Conservation (phyloP, 1,140 invertebrate species). For the Papilio xuthus region DNA sequence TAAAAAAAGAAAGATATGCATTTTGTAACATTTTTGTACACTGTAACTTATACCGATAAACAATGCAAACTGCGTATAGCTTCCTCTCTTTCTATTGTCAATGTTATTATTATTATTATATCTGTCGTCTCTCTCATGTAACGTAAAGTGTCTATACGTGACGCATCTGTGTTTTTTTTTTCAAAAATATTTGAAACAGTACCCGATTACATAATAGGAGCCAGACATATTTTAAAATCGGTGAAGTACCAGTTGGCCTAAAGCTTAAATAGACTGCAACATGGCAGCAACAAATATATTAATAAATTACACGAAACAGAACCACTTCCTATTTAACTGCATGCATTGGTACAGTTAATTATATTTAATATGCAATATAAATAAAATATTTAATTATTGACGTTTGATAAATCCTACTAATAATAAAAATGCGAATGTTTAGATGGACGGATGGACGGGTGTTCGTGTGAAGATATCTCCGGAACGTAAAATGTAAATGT, state of each 20-base stretch:
- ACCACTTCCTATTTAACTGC: slow-evolving; percentile 19
- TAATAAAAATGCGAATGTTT: no score
- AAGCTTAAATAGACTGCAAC: slow-evolving; percentile 4
- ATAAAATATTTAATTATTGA: background rate
- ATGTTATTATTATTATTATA: no score
- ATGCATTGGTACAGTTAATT: background rate
- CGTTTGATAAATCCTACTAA: no score
- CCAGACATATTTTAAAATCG: background rate
- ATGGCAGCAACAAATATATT: slow-evolving; percentile 6
- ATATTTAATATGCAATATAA: background rate
- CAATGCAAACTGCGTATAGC: background rate
- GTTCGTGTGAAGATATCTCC: no score
- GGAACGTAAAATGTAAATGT: no score
- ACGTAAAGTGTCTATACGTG: background rate
- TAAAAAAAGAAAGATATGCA: background rate
- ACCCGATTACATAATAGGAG: background rate
- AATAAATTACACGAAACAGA: slow-evolving; percentile 12
- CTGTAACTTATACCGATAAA: no score
- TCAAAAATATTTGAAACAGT: background rate
- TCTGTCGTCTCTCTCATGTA: background rate
- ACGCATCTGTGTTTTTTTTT: background rate
- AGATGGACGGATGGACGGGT: no score
- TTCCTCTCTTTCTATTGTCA: background rate
- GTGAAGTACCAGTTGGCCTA: background rate
- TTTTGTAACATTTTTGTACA: background rate